Percentiles rank a stretch among this genome's conserved stretches.
Conservation (phyloP, 2,113 vertebrate genomes). For the Emydocephalus ijimae region DNA sequence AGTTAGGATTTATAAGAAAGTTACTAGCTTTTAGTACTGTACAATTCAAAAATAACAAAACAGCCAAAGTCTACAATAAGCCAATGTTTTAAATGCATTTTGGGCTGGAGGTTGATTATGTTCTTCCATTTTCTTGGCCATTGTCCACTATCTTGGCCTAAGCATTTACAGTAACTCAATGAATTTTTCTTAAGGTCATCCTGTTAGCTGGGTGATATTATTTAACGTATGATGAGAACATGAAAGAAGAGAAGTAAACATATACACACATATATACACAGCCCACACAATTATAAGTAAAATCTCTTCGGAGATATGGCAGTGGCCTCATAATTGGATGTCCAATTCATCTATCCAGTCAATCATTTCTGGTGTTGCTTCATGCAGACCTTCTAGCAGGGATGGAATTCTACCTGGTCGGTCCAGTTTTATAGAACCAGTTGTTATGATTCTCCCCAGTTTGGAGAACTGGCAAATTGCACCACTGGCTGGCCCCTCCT, state of each 20-base stretch:
- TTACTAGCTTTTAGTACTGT: neutral
- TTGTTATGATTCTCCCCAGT: no score
- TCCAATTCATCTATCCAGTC: neutral
- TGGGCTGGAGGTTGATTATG: constrained; percentile 7
- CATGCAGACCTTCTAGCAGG: neutral
- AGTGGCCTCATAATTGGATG: neutral
- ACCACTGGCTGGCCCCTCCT: no score
- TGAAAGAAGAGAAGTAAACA: neutral
- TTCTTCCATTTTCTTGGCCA: constrained; percentile 1
- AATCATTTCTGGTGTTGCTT: neutral
- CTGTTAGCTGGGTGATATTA: constrained; percentile 2
- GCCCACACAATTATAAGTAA: neutral
- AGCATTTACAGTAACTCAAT: neutral
- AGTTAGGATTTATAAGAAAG: neutral
- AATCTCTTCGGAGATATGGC: neutral
- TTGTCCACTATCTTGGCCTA: neutral
- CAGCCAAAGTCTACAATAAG: neutral
- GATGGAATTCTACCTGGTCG: no score
- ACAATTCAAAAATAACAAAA: neutral
- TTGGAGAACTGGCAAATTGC: no score
- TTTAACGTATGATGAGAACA: neutral
- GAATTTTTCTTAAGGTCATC: neutral
- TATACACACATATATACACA: neutral
- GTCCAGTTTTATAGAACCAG: no score
- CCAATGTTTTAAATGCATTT: neutral